These are phyloP conservation scores for Mormoops blainvillei DNA, from an alignment of 2,113 vertebrate genomes.

Conservation along the genomic window DNA sequence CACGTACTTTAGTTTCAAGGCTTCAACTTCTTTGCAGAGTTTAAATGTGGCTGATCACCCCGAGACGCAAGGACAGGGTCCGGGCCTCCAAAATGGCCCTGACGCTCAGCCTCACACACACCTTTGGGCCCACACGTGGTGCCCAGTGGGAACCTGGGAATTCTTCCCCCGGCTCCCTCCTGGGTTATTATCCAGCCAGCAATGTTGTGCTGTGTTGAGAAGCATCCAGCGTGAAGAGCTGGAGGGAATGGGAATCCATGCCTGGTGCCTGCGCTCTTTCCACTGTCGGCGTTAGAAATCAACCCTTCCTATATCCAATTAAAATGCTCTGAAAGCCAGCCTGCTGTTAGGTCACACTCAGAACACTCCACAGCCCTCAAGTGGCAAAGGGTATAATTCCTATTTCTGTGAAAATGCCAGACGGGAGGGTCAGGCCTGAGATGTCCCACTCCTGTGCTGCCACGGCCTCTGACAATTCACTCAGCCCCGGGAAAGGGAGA, in stretches of 20 bases:
- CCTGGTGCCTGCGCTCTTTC: neutral
- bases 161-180: neutral
- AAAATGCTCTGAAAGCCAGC: constrained; percentile 5
- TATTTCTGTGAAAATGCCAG: constrained; percentile 50
- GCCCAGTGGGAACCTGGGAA: too few species aligned
- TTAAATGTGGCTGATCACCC: neutral
- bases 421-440: neutral
- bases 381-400: constrained; percentile 42
- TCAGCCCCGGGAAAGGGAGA: neutral
- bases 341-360: constrained; percentile 26
- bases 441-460: neutral
- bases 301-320: constrained; percentile 16
- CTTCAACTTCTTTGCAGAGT: neutral
- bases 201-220: neutral
- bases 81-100: neutral
- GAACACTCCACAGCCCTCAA: constrained; percentile 30
- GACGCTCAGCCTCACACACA: neutral
- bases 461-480: neutral
- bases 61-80: neutral
- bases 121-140: neutral
- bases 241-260: neutral
- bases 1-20: neutral
- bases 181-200: neutral
- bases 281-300: neutral
- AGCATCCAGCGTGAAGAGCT: neutral